Evolutionary conservation across 2,113 vertebrate genomes (phyloP).

Genomic region (Catharus bicknelli): DNA sequence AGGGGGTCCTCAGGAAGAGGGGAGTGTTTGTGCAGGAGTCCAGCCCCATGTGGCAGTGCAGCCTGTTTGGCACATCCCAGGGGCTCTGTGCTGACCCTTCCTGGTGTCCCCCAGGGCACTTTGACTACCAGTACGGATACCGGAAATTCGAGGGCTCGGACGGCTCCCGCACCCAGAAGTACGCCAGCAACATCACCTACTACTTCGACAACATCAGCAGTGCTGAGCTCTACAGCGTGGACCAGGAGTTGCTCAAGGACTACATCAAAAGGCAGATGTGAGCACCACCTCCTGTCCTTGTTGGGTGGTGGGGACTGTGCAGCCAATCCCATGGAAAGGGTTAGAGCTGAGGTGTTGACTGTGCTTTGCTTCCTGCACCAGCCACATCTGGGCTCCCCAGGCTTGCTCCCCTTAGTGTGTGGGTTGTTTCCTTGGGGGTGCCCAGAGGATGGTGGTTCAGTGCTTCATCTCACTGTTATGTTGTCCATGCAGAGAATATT

Average conservation of each 20-base stretch:
- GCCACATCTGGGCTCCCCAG: background rate
- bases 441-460: background rate
- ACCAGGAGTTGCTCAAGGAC: constrained; percentile 96
- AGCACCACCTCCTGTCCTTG: constrained; percentile 47
- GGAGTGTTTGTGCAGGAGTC: background rate
- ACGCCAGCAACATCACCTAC: constrained; percentile 90
- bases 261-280: constrained; percentile 99
- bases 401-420: background rate
- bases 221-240: constrained; percentile 88
- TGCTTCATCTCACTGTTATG: background rate
- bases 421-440: background rate
- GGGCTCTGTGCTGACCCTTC: background rate
- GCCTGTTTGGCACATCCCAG: background rate
- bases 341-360: rapidly evolving
- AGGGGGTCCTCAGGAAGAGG: background rate
- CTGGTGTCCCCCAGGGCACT: constrained; percentile 81
- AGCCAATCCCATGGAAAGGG: background rate
- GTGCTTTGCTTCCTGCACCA: background rate
- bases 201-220: constrained; percentile 98
- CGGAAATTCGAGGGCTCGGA: constrained; percentile 88
- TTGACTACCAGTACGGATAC: constrained; percentile 92
- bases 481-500: constrained; percentile 86
- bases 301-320: background rate
- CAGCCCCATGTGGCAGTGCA: rapidly evolving
- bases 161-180: constrained; percentile 86